Percentiles rank a stretch among this genome's conserved stretches.
Conservation (phyloP, 2,797 vertebrate species). For the Squalus acanthias region DNA sequence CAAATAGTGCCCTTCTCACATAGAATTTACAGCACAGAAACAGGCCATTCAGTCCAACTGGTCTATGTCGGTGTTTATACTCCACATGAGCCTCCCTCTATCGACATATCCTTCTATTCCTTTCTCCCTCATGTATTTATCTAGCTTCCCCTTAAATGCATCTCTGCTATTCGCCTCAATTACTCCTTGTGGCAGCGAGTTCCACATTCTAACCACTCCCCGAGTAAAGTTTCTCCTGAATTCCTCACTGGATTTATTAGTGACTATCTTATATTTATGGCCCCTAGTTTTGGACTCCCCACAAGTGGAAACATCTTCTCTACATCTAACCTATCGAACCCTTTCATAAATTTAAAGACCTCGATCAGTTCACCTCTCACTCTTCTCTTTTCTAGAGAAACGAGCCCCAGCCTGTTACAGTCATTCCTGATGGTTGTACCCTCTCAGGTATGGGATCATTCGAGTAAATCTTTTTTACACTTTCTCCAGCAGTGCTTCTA, state of each 20-base stretch:
- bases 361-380: neutral
- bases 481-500: neutral
- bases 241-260: neutral
- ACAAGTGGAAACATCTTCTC: neutral
- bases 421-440: neutral
- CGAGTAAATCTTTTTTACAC: neutral
- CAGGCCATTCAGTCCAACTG: no score
- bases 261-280: neutral
- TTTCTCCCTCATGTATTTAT: neutral
- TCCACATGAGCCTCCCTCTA: neutral
- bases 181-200: neutral
- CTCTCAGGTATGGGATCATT: no score
- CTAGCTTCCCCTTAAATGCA: no score
- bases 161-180: neutral
- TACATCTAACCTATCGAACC: neutral
- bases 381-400: neutral
- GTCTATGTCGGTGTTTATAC: neutral
- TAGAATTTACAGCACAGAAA: no score
- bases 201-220: neutral
- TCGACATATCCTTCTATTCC: neutral
- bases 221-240: no score
- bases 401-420: neutral
- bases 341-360: neutral
- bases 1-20: neutral
- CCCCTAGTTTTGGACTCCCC: neutral